Percentiles rank a stretch among this genome's conserved stretches.
Conservation (phyloP, 2,797 vertebrate genomes). For the Amblyopsis hoosieri region DNA sequence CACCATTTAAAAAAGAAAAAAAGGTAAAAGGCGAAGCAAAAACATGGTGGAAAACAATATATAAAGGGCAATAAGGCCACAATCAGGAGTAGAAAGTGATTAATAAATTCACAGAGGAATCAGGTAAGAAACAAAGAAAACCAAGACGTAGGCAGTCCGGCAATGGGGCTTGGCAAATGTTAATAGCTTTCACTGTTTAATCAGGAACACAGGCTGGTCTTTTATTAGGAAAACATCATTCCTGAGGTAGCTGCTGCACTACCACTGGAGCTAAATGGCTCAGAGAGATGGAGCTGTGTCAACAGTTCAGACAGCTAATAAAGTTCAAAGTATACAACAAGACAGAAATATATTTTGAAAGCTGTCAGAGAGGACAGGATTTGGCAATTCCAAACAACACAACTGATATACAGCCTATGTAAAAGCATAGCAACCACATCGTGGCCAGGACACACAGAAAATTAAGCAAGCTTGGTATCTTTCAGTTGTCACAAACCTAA, state of each 20-base stretch:
- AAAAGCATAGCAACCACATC: slow-evolving; percentile 5
- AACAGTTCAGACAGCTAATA: slow-evolving; percentile 11
- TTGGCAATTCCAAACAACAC: slow-evolving; percentile 8
- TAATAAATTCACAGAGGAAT: background rate
- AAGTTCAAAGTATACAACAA: slow-evolving; percentile 7
- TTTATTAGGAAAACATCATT: slow-evolving; percentile 1
- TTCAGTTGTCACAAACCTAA: slow-evolving; percentile 23
- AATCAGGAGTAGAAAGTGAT: background rate
- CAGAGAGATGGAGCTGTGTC: background rate
- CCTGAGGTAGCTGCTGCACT: background rate
- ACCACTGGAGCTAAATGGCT: slow-evolving; percentile 4
- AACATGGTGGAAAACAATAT: background rate
- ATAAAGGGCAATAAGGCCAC: background rate
- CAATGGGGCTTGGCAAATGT: background rate
- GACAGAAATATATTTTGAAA: slow-evolving; percentile 24
- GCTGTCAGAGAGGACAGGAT: slow-evolving; percentile 23
- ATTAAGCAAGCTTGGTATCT: slow-evolving; percentile 21
- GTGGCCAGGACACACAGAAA: slow-evolving; percentile 6
- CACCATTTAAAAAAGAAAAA: background rate
- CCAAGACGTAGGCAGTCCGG: background rate
- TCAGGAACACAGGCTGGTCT: background rate
- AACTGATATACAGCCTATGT: background rate
- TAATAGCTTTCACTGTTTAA: slow-evolving; percentile 1
- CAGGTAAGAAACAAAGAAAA: background rate
- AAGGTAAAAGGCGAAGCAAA: background rate